These are phyloP conservation scores for Bovichtus variegatus DNA, from an alignment of 2,797 vertebrate species.

Conservation along the genomic window DNA sequence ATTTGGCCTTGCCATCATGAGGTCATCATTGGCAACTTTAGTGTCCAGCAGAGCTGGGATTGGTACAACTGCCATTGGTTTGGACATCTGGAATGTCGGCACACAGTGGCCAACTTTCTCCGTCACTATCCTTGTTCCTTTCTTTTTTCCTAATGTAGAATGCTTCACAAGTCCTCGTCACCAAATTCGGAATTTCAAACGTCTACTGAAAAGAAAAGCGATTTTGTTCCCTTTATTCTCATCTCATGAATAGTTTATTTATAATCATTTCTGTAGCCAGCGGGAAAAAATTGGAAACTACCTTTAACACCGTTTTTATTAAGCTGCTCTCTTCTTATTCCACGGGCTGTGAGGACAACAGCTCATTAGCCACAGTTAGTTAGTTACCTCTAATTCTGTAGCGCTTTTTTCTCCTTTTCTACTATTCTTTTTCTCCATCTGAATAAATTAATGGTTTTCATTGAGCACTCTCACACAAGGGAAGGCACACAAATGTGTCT, in stretches of 20 bases:
- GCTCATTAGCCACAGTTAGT: constrained; percentile 83
- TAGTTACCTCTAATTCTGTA: constrained; percentile 59
- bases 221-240: constrained; percentile 89
- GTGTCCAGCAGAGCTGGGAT: constrained; percentile 85
- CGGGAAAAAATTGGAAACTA: constrained; percentile 74
- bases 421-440: constrained; percentile 46
- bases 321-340: constrained; percentile 73
- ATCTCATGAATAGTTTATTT: constrained; percentile 85
- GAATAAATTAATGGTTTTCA: constrained; percentile 71
- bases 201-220: constrained; percentile 90
- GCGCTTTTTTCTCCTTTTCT: constrained; percentile 23
- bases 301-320: constrained; percentile 83
- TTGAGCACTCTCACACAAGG: constrained; percentile 41
- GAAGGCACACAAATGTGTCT: constrained; percentile 54
- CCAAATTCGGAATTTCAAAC: constrained; percentile 89
- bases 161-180: constrained; percentile 87
- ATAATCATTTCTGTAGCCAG: constrained; percentile 80
- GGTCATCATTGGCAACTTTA: constrained; percentile 92
- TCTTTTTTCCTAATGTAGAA: constrained; percentile 87
- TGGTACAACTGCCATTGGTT: constrained; percentile 89
- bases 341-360: constrained; percentile 77
- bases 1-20: constrained; percentile 91
- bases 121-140: constrained; percentile 86
- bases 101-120: constrained; percentile 91
- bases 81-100: constrained; percentile 94